Evolutionary conservation across 2,797 vertebrate species (phyloP).

Genomic region (Oreonectes daqikongensis): DNA sequence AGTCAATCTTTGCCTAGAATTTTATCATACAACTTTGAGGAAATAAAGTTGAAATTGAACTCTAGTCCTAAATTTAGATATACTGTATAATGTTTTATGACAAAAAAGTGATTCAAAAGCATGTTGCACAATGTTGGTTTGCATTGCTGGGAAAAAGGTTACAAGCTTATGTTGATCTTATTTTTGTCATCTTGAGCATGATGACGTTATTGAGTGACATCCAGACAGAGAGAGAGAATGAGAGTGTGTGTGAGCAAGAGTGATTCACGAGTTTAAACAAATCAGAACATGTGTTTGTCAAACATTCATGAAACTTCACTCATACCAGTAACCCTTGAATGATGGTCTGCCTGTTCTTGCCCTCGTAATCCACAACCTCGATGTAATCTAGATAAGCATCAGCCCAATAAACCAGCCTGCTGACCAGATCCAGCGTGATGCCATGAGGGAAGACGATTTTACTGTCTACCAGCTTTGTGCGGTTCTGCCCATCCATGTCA

Average conservation of each 20-base stretch:
- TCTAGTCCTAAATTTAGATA: neutral
- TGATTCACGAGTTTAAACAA: too few species aligned
- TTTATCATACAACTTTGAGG: too few species aligned
- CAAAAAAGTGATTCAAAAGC: neutral
- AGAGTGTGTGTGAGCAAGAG: neutral
- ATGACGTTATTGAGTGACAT: constrained; percentile 23
- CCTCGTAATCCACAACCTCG: constrained; percentile 96
- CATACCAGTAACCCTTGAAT: constrained; percentile 95
- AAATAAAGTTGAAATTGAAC: neutral
- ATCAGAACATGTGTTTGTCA: neutral
- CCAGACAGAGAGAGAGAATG: neutral
- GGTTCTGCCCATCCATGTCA: constrained; percentile 97
- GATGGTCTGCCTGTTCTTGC: constrained; percentile 96
- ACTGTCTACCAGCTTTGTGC: constrained; percentile 95
- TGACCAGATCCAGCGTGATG: constrained; percentile 93
- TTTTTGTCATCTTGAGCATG: neutral
- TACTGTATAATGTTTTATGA: neutral
- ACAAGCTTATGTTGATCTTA: constrained; percentile 11
- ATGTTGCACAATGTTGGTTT: neutral
- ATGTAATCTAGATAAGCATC: constrained; percentile 97
- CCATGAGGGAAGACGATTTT: constrained; percentile 96
- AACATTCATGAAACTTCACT: neutral
- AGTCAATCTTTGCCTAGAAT: too few species aligned
- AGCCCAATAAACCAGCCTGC: constrained; percentile 93
- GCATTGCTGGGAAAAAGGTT: neutral